A percentile compares a stretch with the other conserved stretches of the same genome.
Conservation (phyloP, 2,113 vertebrate species). For the Scolopax mira region DNA sequence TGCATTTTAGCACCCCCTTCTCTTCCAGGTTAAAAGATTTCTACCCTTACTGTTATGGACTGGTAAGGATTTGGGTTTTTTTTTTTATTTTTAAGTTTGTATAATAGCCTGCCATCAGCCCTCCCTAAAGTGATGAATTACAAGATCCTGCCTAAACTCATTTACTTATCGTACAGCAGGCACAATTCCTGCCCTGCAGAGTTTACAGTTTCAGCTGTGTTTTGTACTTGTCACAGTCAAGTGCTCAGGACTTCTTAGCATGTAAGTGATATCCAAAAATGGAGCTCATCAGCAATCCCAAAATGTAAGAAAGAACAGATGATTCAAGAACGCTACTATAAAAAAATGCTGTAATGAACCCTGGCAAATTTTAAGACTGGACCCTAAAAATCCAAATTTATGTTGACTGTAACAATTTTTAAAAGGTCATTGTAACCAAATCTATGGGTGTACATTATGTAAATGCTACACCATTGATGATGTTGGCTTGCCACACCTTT, state of each 20-base stretch:
- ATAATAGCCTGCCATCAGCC: background rate
- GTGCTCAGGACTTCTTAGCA: background rate
- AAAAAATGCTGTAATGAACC: background rate
- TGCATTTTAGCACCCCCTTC: background rate
- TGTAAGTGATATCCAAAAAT: background rate
- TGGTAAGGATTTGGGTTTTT: background rate
- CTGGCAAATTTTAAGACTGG: background rate
- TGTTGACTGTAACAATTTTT: background rate
- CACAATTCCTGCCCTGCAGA: background rate
- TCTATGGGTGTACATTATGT: background rate
- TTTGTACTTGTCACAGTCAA: background rate
- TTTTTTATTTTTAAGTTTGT: background rate
- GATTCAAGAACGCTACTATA: background rate
- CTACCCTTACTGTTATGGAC: background rate
- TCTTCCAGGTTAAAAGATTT: background rate
- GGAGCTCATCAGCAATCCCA: background rate
- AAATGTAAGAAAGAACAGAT: background rate
- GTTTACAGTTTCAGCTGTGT: background rate
- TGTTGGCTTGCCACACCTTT: background rate
- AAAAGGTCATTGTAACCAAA: background rate
- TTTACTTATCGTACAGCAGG: background rate
- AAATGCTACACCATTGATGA: background rate
- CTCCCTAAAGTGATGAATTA: background rate
- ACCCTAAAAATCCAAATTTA: background rate
- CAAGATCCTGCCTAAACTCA: background rate